Evolutionary conservation across 2,797 vertebrate genomes (phyloP), one percentile per base, ranked within the genome.

Genomic region (Neosalanx taihuensis): DNA sequence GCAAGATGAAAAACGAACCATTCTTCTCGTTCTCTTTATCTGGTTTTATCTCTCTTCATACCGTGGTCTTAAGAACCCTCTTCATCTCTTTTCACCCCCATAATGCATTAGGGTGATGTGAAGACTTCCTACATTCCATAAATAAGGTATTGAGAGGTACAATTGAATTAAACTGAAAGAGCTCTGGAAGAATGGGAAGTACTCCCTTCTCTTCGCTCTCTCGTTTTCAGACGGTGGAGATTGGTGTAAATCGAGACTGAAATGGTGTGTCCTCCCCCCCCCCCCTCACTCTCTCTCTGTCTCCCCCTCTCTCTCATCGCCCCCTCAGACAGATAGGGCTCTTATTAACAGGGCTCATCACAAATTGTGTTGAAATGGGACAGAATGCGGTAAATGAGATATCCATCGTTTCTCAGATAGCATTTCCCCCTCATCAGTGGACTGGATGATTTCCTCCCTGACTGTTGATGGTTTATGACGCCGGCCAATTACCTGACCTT

Each of bases 141-240:
- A 92, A 89, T 89, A 89, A 91, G 89, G 87, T 90, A 90, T 92
- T 92, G 91, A 91, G 91, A 90, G 88, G 87, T 87, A 86, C 86
- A 91, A 93, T 93, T 93, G 90, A 92, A 92, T 93, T 92, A 92
- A 91, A 89, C 90, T 91, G 88, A 92, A 89, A 91, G 83, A 84
- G 90, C 91, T 92, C 86, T 90, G 84, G 72, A 79, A 90, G 87
- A 90, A 86, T 88, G 84, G 89, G 86, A 89, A 90, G 91, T 91
- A 90, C 89, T 91, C 87, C 83, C 86, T 89, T 79, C 79, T 86
- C 85, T 79, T 12, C 12, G 41, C 83, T 71, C 70, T 79, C 80
- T 81, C 75, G 58, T 85, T 84, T 88, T 82, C 51, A 84, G 82
- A 87, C 76, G 33, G 75, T 31, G 46, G 73, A 81, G 86, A 90